Percentiles rank a stretch among this genome's conserved stretches.
phyloP scores from a whole-genome alignment of 2,797 vertebrate species.

The Salarias fasciatus region DNA sequence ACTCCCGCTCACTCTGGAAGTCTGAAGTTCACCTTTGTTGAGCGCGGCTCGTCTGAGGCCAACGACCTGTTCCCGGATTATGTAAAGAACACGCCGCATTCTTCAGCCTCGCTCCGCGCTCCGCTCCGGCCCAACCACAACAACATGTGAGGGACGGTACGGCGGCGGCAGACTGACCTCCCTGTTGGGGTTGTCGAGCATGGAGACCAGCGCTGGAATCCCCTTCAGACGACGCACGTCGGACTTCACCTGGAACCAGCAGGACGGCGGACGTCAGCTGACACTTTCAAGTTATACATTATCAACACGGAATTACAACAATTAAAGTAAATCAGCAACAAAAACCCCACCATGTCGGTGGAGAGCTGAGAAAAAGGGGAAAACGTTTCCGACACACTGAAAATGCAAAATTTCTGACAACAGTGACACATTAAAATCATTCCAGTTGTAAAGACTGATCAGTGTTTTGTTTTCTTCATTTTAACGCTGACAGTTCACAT shows the following conservation, averaged over 20 bases:
- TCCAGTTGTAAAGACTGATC: too few species aligned
- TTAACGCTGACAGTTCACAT: too few species aligned
- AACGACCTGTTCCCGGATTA: slow-evolving; percentile 1
- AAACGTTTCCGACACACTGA: too few species aligned
- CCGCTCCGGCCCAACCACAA: slow-evolving; percentile 21
- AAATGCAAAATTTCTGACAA: too few species aligned
- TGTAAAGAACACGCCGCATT: slow-evolving; percentile 29
- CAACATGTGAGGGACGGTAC: slow-evolving; percentile 14
- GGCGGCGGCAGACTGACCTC: slow-evolving; percentile 80
- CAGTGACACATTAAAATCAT: too few species aligned
- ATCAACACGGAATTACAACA: too few species aligned
- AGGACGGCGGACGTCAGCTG: background rate
- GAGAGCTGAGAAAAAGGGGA: too few species aligned
- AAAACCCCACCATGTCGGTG: too few species aligned
- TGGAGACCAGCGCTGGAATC: slow-evolving; percentile 91
- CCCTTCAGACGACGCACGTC: slow-evolving; percentile 89
- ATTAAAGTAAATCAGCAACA: too few species aligned
- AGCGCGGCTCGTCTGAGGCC: slow-evolving; percentile 5
- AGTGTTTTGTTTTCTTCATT: too few species aligned
- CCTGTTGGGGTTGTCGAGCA: slow-evolving; percentile 94
- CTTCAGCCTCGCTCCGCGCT: slow-evolving; percentile 21
- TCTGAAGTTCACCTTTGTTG: slow-evolving; percentile 13
- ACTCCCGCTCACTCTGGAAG: slow-evolving; percentile 11
- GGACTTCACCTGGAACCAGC: slow-evolving; percentile 79
- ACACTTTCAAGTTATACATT: too few species aligned